phyloP scores from a whole-genome alignment of 2,113 vertebrate species.

The Tyrannus savana region DNA sequence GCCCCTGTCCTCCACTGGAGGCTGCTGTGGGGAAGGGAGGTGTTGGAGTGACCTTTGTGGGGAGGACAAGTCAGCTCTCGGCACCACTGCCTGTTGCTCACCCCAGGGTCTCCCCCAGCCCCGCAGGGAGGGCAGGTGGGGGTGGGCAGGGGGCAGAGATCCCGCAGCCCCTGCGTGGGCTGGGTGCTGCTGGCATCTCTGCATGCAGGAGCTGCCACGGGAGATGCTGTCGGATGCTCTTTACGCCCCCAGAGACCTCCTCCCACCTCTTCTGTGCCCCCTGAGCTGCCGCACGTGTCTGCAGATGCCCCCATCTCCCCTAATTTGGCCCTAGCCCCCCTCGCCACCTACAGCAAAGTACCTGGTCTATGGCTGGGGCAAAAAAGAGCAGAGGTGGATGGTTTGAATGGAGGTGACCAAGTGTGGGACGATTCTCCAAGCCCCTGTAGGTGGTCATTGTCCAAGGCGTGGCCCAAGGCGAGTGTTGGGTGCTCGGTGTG shows the following conservation, averaged over 20 bases:
- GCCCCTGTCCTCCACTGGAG: not conserved
- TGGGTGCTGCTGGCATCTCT: not conserved
- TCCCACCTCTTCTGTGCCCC: not conserved
- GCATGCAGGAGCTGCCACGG: not conserved
- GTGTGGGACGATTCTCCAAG: not conserved
- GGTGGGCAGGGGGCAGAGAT: not conserved
- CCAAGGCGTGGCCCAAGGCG: not conserved
- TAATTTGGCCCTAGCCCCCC: not conserved
- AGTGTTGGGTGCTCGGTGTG: not conserved
- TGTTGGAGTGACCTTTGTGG: not conserved
- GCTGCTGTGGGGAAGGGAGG: not conserved
- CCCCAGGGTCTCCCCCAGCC: not conserved
- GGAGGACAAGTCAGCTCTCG: not conserved
- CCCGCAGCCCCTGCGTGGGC: not conserved
- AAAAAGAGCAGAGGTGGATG: not conserved
- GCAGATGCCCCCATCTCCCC: not conserved
- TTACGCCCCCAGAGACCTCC: not conserved
- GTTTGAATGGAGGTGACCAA: not conserved
- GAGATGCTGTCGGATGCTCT: not conserved
- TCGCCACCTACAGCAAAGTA: not conserved
- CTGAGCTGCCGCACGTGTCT: not conserved
- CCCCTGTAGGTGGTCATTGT: not conserved
- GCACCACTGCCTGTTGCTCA: not conserved
- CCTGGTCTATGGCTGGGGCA: fast-evolving
- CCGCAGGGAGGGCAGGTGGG: not conserved